Conservation (phyloP, 1,140 invertebrate species). For the Papilio polyxenes region DNA sequence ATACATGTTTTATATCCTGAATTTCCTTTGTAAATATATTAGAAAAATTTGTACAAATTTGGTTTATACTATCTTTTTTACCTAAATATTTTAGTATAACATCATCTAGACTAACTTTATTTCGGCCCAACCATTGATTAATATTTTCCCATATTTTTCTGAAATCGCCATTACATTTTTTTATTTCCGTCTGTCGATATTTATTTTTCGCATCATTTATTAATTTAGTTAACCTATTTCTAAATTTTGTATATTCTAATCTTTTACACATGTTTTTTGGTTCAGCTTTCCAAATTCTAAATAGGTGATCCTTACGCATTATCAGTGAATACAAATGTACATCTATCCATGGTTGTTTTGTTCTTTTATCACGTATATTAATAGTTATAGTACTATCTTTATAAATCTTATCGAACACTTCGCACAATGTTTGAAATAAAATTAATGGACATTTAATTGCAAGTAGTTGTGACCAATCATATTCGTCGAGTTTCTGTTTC, state of each 20-base stretch:
- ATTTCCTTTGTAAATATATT: conserved; percentile 37
- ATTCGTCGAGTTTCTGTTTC: conserved; percentile 37
- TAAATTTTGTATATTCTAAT: too few species aligned
- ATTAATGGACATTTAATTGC: conserved; percentile 40
- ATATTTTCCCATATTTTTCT: conserved; percentile 48
- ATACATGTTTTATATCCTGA: too few species aligned
- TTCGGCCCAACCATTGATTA: conserved; percentile 47
- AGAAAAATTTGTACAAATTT: conserved; percentile 40
- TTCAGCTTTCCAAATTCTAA: too few species aligned
- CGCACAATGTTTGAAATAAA: conserved; percentile 40
- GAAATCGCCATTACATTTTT: conserved; percentile 47
- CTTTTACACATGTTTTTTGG: too few species aligned
- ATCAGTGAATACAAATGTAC: too few species aligned
- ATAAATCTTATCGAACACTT: conserved; percentile 44
- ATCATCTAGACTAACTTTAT: conserved; percentile 40
- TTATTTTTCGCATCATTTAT: conserved; percentile 51
- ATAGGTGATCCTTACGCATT: too few species aligned
- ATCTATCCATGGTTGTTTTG: conserved; percentile 42
- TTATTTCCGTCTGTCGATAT: conserved; percentile 23
- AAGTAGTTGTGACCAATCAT: conserved; percentile 41
- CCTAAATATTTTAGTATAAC: conserved; percentile 47
- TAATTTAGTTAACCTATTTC: conserved; percentile 49
- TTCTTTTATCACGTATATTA: conserved; percentile 36
- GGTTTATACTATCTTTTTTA: conserved; percentile 37
- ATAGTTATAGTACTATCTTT: conserved; percentile 33